phyloP scores from a whole-genome alignment of 2,113 vertebrate genomes.

The Prochilodus magdalenae region DNA sequence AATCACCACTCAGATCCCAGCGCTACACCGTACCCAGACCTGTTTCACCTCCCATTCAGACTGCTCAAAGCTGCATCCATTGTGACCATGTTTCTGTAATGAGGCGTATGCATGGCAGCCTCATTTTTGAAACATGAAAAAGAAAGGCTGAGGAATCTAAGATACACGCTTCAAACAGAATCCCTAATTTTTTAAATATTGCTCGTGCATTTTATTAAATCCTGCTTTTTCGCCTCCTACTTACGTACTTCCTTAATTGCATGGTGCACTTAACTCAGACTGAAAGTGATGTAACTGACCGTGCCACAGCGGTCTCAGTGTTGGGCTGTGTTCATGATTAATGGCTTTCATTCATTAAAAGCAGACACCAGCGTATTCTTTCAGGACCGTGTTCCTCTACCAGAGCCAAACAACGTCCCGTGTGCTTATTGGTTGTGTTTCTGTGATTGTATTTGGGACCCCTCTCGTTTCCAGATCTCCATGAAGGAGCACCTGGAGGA shows the following conservation, averaged over 20 bases:
- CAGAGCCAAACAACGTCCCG: neutral
- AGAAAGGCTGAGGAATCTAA: neutral
- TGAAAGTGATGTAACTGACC: conserved; percentile 1
- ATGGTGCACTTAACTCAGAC: conserved; percentile 3
- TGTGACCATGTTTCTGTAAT: too few species aligned
- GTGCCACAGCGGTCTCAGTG: neutral
- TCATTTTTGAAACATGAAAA: neutral
- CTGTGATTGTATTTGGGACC: neutral
- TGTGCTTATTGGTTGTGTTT: neutral
- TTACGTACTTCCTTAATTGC: neutral
- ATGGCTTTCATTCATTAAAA: conserved; percentile 7
- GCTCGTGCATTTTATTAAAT: neutral
- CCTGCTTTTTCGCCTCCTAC: neutral
- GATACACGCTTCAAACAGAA: neutral
- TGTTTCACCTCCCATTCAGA: too few species aligned
- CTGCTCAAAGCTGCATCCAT: too few species aligned
- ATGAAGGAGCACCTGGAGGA: conserved; percentile 80
- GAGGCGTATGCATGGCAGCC: too few species aligned
- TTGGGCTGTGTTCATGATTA: conserved; percentile 3
- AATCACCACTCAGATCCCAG: too few species aligned
- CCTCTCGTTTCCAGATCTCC: conserved; percentile 74
- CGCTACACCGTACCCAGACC: too few species aligned
- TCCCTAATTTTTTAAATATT: neutral
- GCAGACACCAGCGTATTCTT: neutral
- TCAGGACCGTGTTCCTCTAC: neutral